Base-by-base conservation (phyloP, 1,140 invertebrate species). In the Lepidotrigona ventralis region DNA sequence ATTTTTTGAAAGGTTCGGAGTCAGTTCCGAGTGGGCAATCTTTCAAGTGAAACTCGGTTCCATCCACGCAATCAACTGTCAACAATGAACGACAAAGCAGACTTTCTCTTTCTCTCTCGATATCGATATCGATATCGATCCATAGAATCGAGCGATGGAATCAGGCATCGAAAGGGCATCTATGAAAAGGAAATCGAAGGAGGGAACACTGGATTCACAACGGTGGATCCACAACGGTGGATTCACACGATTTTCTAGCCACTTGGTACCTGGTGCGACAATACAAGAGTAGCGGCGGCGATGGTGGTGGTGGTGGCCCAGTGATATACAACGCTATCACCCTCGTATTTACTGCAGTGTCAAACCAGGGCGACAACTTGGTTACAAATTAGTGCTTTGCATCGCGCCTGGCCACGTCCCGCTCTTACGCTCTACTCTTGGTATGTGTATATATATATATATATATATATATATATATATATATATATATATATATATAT, bases 341-440 rank as follows among this genome's bases (percentile, higher is more conserved):
- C 92, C 92, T 91, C 90, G 92, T 93, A 94, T 94, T 93, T 94
- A 93, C 93, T 93, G 91, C 93, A 92, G 92, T 93, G 93, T 94
- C 92, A 94, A 94, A 94, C 91, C 92, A 93, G 91, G 91, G 91
- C 91, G 93, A 93, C 93, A 93, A 94, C 93, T 93, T 92, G 92
- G 93, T 93, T 93, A 93, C 93, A 94, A 94, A 94, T 94, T 93
- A 93, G 93, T 92, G 91, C 92, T 93, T 92, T 91, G 90, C 91
- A 91, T 83, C 86, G 89, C 88, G 82, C 83, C 84, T 85, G 85
- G 81, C 87, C 87, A 86, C 88, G 85, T 89, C 58, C 77, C 77
- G 87, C 89, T 92, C 90, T 92, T 91, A 91, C 88, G 88, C 86
- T 72, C 69, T 83, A 73, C 85, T 87, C 81, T 85, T 85, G 79